Conservation (phyloP, 2,113 vertebrate genomes). For the Pollachius pollachius region DNA sequence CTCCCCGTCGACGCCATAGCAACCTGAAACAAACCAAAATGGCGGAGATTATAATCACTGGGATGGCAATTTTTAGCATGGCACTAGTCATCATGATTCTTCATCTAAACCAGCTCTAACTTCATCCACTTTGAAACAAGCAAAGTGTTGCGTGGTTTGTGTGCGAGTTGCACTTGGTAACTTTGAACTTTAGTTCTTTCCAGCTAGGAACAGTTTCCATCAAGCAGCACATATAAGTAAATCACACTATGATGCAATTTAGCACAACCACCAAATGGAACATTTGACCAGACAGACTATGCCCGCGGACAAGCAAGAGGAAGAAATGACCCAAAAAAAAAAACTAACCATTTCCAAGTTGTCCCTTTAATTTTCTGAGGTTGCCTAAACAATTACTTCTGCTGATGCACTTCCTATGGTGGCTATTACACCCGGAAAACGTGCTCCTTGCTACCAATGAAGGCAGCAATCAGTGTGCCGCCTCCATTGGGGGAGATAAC, state of each 20-base stretch:
- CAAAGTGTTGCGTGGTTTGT: too few species aligned
- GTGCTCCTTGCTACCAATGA: constrained; percentile 67
- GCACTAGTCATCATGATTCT: too few species aligned
- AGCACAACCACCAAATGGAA: constrained; percentile 29
- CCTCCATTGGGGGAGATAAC: constrained; percentile 65
- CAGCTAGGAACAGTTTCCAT: neutral
- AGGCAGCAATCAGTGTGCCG: constrained; percentile 64
- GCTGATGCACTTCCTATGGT: constrained; percentile 69
- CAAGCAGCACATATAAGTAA: neutral
- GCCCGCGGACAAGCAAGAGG: constrained; percentile 33
- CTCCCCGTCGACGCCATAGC: constrained; percentile 97
- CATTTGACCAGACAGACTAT: constrained; percentile 28
- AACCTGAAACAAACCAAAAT: constrained; percentile 74
- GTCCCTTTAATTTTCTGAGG: constrained; percentile 67
- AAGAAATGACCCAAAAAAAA: constrained; percentile 23
- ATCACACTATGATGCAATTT: constrained; percentile 12
- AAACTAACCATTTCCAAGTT: constrained; percentile 46
- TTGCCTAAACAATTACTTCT: constrained; percentile 70
- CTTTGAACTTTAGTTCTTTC: too few species aligned
- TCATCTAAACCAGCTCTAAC: too few species aligned
- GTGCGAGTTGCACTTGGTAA: too few species aligned
- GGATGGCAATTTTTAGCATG: too few species aligned
- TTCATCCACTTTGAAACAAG: too few species aligned
- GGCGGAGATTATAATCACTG: too few species aligned
- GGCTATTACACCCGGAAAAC: constrained; percentile 67